Conservation (phyloP, 1,140 invertebrate species). For the Zaprionus kolodkinae region DNA sequence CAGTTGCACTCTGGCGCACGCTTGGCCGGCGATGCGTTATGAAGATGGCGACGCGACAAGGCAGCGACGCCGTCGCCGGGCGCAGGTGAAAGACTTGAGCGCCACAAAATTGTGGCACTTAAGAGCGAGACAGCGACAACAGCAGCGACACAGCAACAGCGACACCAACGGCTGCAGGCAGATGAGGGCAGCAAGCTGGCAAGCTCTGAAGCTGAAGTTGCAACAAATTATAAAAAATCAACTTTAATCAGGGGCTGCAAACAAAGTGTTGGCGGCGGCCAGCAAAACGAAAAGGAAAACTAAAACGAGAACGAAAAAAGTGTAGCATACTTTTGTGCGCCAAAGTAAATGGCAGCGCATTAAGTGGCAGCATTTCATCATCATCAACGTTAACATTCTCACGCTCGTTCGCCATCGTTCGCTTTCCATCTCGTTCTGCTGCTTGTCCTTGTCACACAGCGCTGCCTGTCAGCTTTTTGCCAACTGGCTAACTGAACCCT, state of each 20-base stretch:
- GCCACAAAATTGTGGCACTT: constrained; percentile 76
- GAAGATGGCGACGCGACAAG: constrained; percentile 48
- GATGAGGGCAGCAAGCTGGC: constrained; percentile 15
- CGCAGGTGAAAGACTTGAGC: constrained; percentile 53
- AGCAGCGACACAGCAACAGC: too few species aligned
- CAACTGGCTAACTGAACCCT: constrained; percentile 63
- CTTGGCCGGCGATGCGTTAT: constrained; percentile 74
- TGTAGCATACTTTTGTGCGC: constrained; percentile 53
- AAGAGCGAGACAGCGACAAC: constrained; percentile 34
- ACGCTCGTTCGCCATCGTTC: not conserved
- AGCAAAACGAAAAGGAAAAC: not conserved
- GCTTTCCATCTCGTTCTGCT: not conserved
- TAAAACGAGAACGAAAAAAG: not conserved
- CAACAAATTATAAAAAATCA: constrained; percentile 74
- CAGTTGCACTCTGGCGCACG: constrained; percentile 70
- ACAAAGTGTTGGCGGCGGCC: constrained; percentile 47
- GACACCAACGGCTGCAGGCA: constrained; percentile 27
- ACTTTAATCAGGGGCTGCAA: constrained; percentile 73
- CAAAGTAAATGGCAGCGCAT: constrained; percentile 73
- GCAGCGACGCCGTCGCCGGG: not conserved
- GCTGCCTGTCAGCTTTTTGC: constrained; percentile 5
- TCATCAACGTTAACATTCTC: constrained; percentile 50
- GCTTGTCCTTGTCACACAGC: constrained; percentile 35
- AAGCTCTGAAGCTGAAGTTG: constrained; percentile 45
- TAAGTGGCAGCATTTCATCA: constrained; percentile 78